These are phyloP conservation scores for Onychomys torridus DNA, from an alignment of 2,797 vertebrate species.

Conservation along the genomic window DNA sequence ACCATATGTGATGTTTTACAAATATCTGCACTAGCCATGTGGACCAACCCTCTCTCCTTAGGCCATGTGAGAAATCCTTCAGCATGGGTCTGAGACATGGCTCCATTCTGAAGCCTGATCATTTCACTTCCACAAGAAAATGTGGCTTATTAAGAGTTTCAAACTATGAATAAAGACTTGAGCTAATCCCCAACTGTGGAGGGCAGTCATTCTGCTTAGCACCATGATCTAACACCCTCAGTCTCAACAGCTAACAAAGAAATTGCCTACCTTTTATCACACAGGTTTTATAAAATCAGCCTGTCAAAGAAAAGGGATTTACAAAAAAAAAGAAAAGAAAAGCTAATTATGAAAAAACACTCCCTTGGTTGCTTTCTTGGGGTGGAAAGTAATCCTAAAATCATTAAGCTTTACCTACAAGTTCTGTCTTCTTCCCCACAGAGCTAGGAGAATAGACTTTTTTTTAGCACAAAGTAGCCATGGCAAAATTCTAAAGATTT, in stretches of 20 bases:
- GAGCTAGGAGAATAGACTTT: conserved; percentile 24
- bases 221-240: background rate
- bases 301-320: background rate
- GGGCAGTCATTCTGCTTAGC: background rate
- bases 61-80: background rate
- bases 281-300: background rate
- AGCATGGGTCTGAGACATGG: background rate
- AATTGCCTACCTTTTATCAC: background rate
- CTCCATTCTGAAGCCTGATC: background rate
- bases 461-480: conserved; percentile 52
- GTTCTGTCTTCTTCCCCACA: background rate
- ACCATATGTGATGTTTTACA: background rate
- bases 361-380: background rate
- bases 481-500: conserved; percentile 63
- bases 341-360: background rate
- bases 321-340: background rate
- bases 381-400: conserved; percentile 28
- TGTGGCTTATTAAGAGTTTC: conserved; percentile 6
- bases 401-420: background rate
- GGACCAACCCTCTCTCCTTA: background rate
- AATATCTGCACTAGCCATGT: background rate
- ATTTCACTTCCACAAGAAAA: background rate
- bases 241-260: background rate
- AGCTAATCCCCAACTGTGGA: background rate
- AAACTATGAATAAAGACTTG: conserved; percentile 20